Evolutionary conservation across 2,888 invertebrate species (phyloP), one percentile per base, ranked within the genome.

Genomic region (Germaria angustata): DNA sequence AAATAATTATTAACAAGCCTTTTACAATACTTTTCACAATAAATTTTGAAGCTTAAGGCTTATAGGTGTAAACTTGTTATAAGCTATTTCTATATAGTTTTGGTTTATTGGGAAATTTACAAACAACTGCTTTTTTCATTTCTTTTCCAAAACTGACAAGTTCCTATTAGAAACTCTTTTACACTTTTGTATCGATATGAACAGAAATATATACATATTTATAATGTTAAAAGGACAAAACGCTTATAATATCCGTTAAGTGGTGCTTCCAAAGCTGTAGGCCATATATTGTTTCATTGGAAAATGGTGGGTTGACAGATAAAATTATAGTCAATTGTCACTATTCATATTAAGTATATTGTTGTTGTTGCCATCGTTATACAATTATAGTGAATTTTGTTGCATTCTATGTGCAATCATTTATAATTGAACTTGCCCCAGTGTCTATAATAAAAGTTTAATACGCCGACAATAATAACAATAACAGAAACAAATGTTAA

Each of bases 301-400:
- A 71, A 76, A 59, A 53, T 55, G 49, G 69, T n/a, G n/a, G n/a
- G n/a, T 36, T 71, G 75, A 71, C 75, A 79, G 65, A 76, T 66
- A 71, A 82, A 76, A 76, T 79, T 82, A 79, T 71, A 59, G 65
- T 61, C 65, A 76, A 79, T 82, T 82, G 59, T 79, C 71, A 79
- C 75, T 66, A 39, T 46, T 71, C 69, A 44, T 32, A 59, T 79
- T 66, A 28, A 28, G 6, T 28, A 71, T 68, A 71, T 46, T 66
- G 8, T 75, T 66, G 17, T 66, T 66, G 17, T 66, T 65, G 79
- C 53, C 59, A 61, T 75, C 66, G 76, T 82, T 79, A 72, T 44
- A 41, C 61, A 82, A 82, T 82, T 82, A 82, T 53, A 53, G 39
- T 22, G 9, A 57, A 44, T 51, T 73, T 75, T 61, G 28, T 59